Evolutionary conservation across 2,888 invertebrate species (phyloP).

Genomic region (Augiades crinisus): DNA sequence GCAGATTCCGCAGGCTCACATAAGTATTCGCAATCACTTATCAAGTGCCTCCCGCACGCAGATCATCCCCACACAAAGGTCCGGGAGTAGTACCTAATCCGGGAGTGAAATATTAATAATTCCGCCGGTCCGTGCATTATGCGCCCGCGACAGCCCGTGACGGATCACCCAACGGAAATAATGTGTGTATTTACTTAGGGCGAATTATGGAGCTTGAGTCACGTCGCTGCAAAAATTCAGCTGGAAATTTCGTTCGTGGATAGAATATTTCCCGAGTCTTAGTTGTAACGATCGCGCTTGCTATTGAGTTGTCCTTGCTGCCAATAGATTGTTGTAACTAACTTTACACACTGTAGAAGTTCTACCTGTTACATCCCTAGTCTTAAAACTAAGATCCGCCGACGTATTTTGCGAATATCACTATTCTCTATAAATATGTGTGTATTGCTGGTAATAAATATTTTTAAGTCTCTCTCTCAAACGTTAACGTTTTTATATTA

Average conservation of each 20-base stretch:
- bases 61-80: slow-evolving; percentile 21
- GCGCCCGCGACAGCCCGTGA: slow-evolving; percentile 36
- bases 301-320: too few relatives aligned
- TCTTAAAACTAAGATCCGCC: too few relatives aligned
- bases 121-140: slow-evolving; percentile 35
- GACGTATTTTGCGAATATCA: too few relatives aligned
- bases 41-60: slow-evolving; percentile 9
- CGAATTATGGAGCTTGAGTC: slow-evolving; percentile 4
- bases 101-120: slow-evolving; percentile 38
- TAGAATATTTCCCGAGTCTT: not conserved
- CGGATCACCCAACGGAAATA: slow-evolving; percentile 36
- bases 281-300: too few relatives aligned
- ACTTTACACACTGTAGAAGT: too few relatives aligned
- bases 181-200: slow-evolving; percentile 31
- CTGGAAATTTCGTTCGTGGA: slow-evolving; percentile 1
- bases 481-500: too few relatives aligned
- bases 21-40: slow-evolving; percentile 1
- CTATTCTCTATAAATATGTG: too few relatives aligned
- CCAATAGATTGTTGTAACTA: too few relatives aligned
- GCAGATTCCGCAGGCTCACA: not conserved
- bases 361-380: too few relatives aligned
- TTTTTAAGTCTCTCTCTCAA: too few relatives aligned
- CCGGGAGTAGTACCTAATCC: slow-evolving; percentile 18
- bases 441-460: too few relatives aligned
- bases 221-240: slow-evolving; percentile 8